A percentile compares a stretch with the other conserved stretches of the same genome.
Evolutionary conservation across 2,113 vertebrate species (phyloP).

Genomic region (Strix aluco): DNA sequence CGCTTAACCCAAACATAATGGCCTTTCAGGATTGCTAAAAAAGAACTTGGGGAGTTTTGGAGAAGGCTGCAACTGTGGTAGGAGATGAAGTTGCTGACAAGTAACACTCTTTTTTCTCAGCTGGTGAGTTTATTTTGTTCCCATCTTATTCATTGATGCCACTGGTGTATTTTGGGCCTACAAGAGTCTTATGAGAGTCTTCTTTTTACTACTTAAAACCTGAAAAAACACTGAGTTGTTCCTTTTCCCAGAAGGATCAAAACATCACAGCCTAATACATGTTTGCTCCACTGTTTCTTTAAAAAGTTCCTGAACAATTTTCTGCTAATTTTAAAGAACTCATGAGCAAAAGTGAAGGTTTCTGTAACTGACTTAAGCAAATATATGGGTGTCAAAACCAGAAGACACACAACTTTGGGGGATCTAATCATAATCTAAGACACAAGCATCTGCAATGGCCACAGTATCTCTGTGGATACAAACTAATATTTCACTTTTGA

Average conservation of each 20-base stretch:
- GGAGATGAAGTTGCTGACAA: constrained; percentile 17
- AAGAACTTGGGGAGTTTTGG: neutral
- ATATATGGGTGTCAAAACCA: neutral
- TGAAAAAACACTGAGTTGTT: neutral
- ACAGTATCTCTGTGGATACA: neutral
- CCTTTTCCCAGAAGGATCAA: neutral
- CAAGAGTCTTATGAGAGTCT: neutral
- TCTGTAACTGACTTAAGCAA: neutral
- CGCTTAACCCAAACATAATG: neutral
- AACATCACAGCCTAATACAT: neutral
- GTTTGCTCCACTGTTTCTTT: neutral
- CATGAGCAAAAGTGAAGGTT: neutral
- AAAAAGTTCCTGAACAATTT: neutral
- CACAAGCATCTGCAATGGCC: neutral
- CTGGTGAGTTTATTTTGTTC: neutral
- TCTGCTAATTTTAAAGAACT: neutral
- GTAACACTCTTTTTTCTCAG: neutral
- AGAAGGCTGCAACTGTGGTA: neutral
- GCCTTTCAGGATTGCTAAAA: neutral
- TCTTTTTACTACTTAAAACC: neutral
- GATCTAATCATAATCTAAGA: neutral
- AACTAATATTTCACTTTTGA: neutral
- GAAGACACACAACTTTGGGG: neutral
- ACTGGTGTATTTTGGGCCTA: neutral
- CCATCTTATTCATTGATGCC: neutral